phyloP scores from a whole-genome alignment of 1,140 invertebrate genomes.

The Zaprionus taronus region DNA sequence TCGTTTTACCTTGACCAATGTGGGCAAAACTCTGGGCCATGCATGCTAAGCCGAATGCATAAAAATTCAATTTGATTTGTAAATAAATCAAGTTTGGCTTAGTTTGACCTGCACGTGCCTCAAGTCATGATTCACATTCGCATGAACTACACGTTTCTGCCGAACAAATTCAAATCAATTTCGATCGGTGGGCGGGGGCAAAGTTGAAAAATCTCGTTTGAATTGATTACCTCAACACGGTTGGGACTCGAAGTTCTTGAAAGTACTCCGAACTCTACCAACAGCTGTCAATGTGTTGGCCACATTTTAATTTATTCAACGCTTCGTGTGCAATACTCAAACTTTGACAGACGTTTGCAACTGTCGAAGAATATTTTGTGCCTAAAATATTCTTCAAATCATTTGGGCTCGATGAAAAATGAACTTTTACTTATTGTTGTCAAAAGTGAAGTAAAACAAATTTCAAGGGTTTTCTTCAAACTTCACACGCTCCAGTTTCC shows the following conservation, averaged over 20 bases:
- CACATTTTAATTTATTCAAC: constrained; percentile 10
- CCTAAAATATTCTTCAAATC: background rate
- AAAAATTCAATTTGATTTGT: constrained; percentile 61
- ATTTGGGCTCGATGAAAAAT: constrained; percentile 13
- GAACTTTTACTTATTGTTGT: constrained; percentile 31
- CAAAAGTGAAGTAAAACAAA: constrained; percentile 21
- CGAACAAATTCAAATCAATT: constrained; percentile 13
- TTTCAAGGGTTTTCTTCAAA: constrained; percentile 23
- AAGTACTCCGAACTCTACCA: constrained; percentile 12
- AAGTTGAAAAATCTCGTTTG: background rate
- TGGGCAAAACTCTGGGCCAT: background rate
- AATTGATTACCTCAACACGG: constrained; percentile 48
- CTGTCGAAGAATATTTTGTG: background rate
- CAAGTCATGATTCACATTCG: constrained; percentile 28
- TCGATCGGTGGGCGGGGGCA: background rate
- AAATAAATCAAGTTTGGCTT: constrained; percentile 16
- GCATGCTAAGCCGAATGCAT: constrained; percentile 50
- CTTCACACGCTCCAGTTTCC: background rate
- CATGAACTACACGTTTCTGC: background rate
- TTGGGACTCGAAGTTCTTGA: constrained; percentile 16
- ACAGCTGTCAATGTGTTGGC: constrained; percentile 3
- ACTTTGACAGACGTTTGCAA: constrained; percentile 9
- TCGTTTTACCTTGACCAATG: constrained; percentile 46
- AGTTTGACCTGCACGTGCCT: constrained; percentile 48
- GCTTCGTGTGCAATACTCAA: background rate